phyloP scores from a whole-genome alignment of 2,797 vertebrate genomes.

The Ceryle rudis region DNA sequence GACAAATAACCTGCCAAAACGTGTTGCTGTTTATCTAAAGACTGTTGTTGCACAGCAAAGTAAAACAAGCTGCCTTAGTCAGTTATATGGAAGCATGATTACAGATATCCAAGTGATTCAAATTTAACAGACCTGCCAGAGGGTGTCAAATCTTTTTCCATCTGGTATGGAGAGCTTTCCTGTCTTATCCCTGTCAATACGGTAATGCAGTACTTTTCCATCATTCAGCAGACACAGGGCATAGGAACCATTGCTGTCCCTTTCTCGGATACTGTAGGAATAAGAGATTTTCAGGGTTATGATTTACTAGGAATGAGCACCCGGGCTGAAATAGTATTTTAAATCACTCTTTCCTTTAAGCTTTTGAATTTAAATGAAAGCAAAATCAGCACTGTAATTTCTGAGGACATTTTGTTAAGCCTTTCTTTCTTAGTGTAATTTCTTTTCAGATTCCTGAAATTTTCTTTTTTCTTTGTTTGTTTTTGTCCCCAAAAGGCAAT shows the following conservation, averaged over 20 bases:
- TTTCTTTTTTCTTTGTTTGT: background rate
- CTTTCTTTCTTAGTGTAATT: background rate
- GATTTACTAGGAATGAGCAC: background rate
- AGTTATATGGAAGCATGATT: background rate
- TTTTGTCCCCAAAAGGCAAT: background rate
- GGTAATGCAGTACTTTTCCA: conserved; percentile 92
- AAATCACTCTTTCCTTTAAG: background rate
- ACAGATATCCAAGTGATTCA: background rate
- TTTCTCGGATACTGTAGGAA: conserved; percentile 87
- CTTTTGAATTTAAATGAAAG: background rate
- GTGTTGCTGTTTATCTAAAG: background rate
- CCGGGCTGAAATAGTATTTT: background rate
- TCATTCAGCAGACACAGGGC: conserved; percentile 92
- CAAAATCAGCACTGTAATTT: background rate
- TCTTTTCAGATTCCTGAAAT: background rate
- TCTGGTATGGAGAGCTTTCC: conserved; percentile 94
- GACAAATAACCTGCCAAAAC: background rate
- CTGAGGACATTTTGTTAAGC: background rate
- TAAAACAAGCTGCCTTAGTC: background rate
- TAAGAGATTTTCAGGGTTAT: background rate
- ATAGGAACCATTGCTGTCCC: conserved; percentile 88
- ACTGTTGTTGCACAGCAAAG: background rate
- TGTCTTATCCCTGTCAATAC: conserved; percentile 88
- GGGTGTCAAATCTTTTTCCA: conserved; percentile 97
- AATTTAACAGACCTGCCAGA: conserved; percentile 90